Conservation (phyloP, 2,888 invertebrate genomes). For the Lottia gigantea region DNA sequence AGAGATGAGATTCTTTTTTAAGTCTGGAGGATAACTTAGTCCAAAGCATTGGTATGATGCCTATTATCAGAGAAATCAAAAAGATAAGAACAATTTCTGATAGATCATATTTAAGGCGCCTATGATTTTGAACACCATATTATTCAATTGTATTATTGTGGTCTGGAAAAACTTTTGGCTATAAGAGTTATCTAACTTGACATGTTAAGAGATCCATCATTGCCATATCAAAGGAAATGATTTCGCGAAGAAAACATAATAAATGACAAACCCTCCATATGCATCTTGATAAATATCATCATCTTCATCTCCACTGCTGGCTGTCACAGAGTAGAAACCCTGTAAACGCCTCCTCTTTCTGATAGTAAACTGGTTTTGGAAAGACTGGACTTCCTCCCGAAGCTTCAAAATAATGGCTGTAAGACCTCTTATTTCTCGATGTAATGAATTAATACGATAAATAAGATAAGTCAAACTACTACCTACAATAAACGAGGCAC, state of each 20-base stretch:
- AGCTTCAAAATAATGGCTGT: slow-evolving; percentile 13
- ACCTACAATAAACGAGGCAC: slow-evolving; percentile 53
- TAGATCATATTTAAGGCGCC: no score
- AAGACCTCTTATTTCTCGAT: slow-evolving; percentile 22
- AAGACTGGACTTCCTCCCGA: not conserved
- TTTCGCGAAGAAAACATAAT: not conserved
- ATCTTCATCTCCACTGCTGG: slow-evolving; percentile 58
- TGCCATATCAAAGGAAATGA: slow-evolving; percentile 1
- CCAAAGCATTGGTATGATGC: no score
- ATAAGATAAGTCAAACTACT: slow-evolving; percentile 47
- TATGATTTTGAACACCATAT: no score
- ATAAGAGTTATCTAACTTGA: slow-evolving; percentile 23
- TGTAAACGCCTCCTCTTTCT: slow-evolving; percentile 19
- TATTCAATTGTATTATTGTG: no score
- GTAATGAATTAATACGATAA: slow-evolving; percentile 40
- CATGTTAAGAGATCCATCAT: slow-evolving; percentile 13
- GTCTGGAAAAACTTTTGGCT: not conserved
- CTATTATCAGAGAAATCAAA: no score
- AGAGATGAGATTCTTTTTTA: no score
- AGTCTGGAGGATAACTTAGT: no score
- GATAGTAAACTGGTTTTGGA: not conserved
- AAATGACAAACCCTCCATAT: slow-evolving; percentile 41
- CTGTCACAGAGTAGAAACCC: slow-evolving; percentile 44
- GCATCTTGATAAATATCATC: slow-evolving; percentile 63
- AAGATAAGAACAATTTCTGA: no score